Percentiles rank a stretch among this genome's conserved stretches.
Conservation (phyloP, 2,113 vertebrate genomes). For the Ptilonorhynchus violaceus region DNA sequence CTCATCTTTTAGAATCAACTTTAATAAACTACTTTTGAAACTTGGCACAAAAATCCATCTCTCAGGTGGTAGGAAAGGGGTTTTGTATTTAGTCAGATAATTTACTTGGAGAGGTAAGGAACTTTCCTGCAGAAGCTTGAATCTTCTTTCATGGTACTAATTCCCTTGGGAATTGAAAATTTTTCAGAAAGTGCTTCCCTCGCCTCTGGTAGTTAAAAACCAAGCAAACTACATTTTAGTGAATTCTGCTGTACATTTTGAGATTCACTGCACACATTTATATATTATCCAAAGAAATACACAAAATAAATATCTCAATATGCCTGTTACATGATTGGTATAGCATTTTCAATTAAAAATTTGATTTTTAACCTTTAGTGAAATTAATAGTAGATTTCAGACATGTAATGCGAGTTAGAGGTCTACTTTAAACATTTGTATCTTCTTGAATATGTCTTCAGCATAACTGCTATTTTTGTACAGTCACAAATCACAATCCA, state of each 20-base stretch:
- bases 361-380: not conserved
- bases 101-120: not conserved
- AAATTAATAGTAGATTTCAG: not conserved
- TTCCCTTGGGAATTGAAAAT: not conserved
- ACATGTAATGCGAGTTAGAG: not conserved
- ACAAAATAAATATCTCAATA: not conserved
- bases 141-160: not conserved
- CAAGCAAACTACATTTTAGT: not conserved
- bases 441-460: not conserved
- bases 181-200: not conserved
- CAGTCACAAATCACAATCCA: not conserved
- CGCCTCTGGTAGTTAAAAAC: not conserved
- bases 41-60: not conserved
- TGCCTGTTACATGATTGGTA: not conserved
- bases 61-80: not conserved
- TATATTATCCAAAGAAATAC: not conserved
- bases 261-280: not conserved
- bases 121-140: not conserved
- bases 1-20: not conserved
- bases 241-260: not conserved
- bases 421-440: not conserved
- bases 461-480: not conserved
- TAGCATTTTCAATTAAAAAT: not conserved
- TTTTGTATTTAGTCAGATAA: not conserved
- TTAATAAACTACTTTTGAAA: not conserved